Conservation (phyloP, 2,888 invertebrate species). For the Orthosia gothica region DNA sequence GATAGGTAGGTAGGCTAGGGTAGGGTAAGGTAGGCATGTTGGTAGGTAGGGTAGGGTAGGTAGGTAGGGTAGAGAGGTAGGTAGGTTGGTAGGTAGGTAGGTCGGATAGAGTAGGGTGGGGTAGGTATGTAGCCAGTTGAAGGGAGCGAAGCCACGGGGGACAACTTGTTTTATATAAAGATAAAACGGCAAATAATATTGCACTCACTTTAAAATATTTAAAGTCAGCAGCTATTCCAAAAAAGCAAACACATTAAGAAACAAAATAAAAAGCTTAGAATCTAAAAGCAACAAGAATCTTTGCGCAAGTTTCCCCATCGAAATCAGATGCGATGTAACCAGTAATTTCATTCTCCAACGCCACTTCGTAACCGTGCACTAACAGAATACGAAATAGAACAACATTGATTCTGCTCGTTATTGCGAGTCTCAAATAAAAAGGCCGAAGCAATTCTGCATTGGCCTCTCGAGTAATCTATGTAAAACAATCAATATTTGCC, state of each 20-base stretch:
- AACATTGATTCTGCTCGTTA: conserved; percentile 81
- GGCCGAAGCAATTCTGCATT: conserved; percentile 54
- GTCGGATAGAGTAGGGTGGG: too few relatives aligned
- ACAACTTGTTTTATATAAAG: neutral
- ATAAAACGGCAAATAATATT: neutral
- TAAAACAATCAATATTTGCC: conserved; percentile 47
- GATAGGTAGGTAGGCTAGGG: too few relatives aligned
- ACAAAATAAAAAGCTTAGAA: neutral
- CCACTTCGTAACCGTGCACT: conserved; percentile 71
- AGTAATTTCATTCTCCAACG: conserved; percentile 77
- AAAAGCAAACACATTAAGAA: neutral
- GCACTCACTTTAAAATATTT: neutral
- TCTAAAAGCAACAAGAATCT: conserved; percentile 15
- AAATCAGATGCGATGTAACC: conserved; percentile 62
- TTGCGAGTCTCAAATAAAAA: conserved; percentile 73
- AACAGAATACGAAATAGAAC: conserved; percentile 78
- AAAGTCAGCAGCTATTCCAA: neutral
- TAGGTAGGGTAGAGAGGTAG: too few relatives aligned
- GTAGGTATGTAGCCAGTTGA: too few relatives aligned
- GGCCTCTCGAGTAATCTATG: conserved; percentile 57
- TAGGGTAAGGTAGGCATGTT: too few relatives aligned
- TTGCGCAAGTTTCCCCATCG: conserved; percentile 23
- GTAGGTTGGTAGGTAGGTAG: too few relatives aligned
- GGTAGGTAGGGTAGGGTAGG: too few relatives aligned
- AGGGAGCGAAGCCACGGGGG: too few relatives aligned